phyloP scores from a whole-genome alignment of 2,888 invertebrate genomes.

The Drosophila pseudotalamancana region DNA sequence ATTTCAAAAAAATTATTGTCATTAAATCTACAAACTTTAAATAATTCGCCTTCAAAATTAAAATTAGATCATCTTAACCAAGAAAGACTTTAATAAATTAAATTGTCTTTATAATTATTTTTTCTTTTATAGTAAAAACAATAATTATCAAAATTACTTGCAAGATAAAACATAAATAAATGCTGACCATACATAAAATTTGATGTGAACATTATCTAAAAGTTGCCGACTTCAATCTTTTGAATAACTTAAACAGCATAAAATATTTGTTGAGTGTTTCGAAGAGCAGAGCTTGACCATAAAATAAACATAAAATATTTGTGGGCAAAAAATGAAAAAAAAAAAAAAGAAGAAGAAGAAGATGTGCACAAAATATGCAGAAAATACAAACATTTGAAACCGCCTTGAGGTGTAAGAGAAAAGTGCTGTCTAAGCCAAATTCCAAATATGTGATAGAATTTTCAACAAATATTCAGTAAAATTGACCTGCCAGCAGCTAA shows the following conservation, averaged over 20 bases:
- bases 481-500: conserved; percentile 29
- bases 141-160: too few species aligned
- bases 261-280: conserved; percentile 29
- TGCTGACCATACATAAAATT: background rate
- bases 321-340: conserved; percentile 25
- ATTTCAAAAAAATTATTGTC: too few species aligned
- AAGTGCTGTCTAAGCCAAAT: conserved; percentile 41
- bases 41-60: too few species aligned
- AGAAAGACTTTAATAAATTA: too few species aligned
- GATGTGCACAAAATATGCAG: conserved; percentile 18
- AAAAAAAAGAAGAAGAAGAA: conserved; percentile 17
- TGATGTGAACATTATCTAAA: background rate
- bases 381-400: conserved; percentile 29
- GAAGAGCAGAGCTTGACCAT: conserved; percentile 14
- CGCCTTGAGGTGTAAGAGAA: conserved; percentile 50
- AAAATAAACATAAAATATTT: conserved; percentile 49
- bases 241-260: conserved; percentile 35
- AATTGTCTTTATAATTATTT: too few species aligned
- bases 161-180: too few species aligned
- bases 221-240: conserved; percentile 4
- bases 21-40: too few species aligned
- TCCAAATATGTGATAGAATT: conserved; percentile 38
- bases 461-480: conserved; percentile 37
- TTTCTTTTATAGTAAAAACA: too few species aligned
- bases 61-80: too few species aligned